Base-by-base conservation (phyloP, 2,888 invertebrate genomes). In the Eupeodes latifasciatus region DNA sequence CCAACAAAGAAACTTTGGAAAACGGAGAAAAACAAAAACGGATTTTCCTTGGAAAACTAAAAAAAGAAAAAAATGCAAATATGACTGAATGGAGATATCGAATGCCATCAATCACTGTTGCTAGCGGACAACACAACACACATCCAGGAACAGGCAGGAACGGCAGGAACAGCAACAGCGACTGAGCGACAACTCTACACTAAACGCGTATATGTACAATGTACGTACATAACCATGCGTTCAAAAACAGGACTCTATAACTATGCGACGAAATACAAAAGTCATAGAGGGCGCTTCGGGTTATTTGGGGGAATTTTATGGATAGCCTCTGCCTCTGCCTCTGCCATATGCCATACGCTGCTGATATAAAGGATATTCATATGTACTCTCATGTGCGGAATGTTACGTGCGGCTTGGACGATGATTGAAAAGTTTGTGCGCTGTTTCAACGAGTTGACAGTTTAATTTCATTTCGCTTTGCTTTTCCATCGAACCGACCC, bases 401-500 rank as follows among this genome's bases (percentile, higher is more conserved):
- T 55, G 64, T 36, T 53, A 57, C 67, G 66, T 77, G 61, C 36
- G 59, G 75, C 40, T 72, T 11, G 59, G 83, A 76, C 83, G 71
- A 88, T 88, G 85, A 85, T 88, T 81, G 85, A 88, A 85, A 85
- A 85, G 85, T 85, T 85, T 78, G 69, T 59, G 81, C 57, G 81
- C 53, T 84, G 78, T 81, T 85, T 78, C 85, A 88, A 85, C 78
- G 78, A 81, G 85, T 88, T 88, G 88, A 88, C 88, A 88, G 88
- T 88, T 88, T 88, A 88, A 88, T 88, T 88, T 88, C 81, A 71
- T 74, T 75, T 64, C 36, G 36, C 36, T 36, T 36, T 36, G 36
- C 36, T 36, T 36, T 80, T 72, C 71, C 19, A 19, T 19, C 19
- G 19, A 19, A 83, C 76, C 87, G 83, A 83, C 84, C 87, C 77